Evolutionary conservation across 2,888 invertebrate genomes (phyloP), one percentile per base, ranked within the genome.

Genomic region (Ferdinandea cuprea): DNA sequence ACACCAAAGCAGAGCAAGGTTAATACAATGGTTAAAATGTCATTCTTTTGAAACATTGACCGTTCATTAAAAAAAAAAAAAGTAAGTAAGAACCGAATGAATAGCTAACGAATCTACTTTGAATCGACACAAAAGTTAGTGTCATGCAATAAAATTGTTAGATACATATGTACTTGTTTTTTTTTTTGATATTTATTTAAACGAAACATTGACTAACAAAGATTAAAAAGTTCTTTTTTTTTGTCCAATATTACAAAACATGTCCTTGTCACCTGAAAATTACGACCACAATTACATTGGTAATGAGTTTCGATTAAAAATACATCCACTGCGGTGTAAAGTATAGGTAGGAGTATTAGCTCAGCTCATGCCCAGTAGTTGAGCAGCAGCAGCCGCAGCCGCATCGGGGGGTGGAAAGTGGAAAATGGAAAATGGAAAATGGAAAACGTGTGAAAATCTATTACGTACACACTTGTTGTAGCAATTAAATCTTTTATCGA

Each of bases 241-340:
- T n/a, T n/a, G n/a, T n/a, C n/a, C n/a, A n/a, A n/a, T 44, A 52
- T 32, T 52, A 52, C 52, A 30, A 81, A 71, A 76, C 77, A 72
- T 83, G 77, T 83, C 81, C 77, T 77, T 77, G 81, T 77, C 81
- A 83, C 77, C 77, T 83, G 77, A 71, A 83, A 83, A 68, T 77
- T 83, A 83, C 77, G 81, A 72, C 77, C 66, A 61, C 81, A 77
- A 83, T 83, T 83, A 83, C 77, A 69, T 52, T 19, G 61, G 71
- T 83, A 83, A 83, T 77, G 77, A 50, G 72, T 35, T 42, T 48
- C 35, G 71, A 83, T 83, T 83, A 83, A 83, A 77, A 83, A 72
- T 77, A 44, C 77, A 83, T 77, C 46, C 46, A 46, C 25, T 40
- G 30, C n/a, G 5, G 30, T 8, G 4, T 6, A 5, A n/a, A 25